These are phyloP conservation scores for Uria aalge DNA, from an alignment of 2,113 vertebrate genomes.

Conservation along the genomic window DNA sequence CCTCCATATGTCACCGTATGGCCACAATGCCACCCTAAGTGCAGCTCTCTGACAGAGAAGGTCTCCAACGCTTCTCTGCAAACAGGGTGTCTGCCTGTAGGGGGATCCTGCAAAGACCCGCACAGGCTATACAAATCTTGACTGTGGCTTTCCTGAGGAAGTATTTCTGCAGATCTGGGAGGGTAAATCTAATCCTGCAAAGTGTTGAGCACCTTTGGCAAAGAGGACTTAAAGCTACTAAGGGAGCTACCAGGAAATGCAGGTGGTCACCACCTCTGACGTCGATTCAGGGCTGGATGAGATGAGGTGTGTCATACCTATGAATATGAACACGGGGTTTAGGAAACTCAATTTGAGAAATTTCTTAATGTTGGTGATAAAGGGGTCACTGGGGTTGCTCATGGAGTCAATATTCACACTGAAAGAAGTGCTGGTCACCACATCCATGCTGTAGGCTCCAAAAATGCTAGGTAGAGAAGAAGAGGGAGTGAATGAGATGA, in stretches of 20 bases:
- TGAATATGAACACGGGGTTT: constrained; percentile 54
- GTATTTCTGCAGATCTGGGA: not conserved
- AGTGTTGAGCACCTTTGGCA: not conserved
- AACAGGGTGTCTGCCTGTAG: not conserved
- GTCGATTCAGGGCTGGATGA: not conserved
- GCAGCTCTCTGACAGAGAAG: not conserved
- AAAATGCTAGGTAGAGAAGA: constrained; percentile 27
- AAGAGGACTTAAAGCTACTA: not conserved
- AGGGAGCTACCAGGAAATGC: not conserved
- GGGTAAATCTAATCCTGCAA: not conserved
- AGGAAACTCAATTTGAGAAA: constrained; percentile 72
- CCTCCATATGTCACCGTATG: not conserved
- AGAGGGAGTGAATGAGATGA: not conserved
- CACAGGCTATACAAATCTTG: not conserved
- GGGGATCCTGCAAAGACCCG: not conserved
- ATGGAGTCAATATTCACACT: constrained; percentile 79
- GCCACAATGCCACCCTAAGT: not conserved
- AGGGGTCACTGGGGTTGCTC: constrained; percentile 76
- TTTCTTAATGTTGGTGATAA: constrained; percentile 78
- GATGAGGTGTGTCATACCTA: constrained; percentile 47
- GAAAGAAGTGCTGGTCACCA: constrained; percentile 79
- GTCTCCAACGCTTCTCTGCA: not conserved
- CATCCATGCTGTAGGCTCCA: constrained; percentile 74
- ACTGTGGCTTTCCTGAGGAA: not conserved
- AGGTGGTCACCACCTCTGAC: not conserved